A percentile compares a stretch with the other conserved stretches of the same genome.
Conservation (phyloP, 2,113 vertebrate species). For the Eidolon helvum region DNA sequence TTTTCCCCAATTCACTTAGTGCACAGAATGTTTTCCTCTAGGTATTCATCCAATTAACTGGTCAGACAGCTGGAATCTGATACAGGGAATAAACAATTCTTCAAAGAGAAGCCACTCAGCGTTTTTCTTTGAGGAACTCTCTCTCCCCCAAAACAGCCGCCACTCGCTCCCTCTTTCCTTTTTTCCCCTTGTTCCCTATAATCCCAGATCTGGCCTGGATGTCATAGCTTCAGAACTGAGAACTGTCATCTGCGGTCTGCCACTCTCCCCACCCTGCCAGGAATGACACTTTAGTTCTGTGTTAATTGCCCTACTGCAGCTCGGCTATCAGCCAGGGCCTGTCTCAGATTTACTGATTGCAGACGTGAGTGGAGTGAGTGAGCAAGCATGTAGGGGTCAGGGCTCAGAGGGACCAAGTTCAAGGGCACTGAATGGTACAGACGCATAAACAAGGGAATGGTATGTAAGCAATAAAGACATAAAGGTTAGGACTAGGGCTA, state of each 20-base stretch:
- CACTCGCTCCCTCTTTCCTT: not conserved
- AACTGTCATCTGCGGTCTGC: conserved; percentile 77
- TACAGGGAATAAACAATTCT: conserved; percentile 55
- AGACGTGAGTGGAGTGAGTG: conserved; percentile 71
- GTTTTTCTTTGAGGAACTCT: conserved; percentile 68
- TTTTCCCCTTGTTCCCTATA: conserved; percentile 59
- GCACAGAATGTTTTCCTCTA: conserved; percentile 52
- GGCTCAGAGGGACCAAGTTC: conserved; percentile 84
- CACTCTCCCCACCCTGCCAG: conserved; percentile 63
- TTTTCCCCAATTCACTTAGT: conserved; percentile 11
- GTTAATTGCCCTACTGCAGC: conserved; percentile 81
- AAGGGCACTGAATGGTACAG: conserved; percentile 86
- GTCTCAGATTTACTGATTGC: conserved; percentile 79
- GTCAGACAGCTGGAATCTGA: conserved; percentile 67
- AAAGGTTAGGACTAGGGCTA: conserved; percentile 85
- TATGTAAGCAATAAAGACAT: conserved; percentile 88
- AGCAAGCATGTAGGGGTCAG: conserved; percentile 72
- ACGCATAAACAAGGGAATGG: conserved; percentile 87
- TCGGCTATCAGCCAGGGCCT: conserved; percentile 77
- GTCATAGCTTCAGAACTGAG: conserved; percentile 68
- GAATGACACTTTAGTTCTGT: conserved; percentile 75
- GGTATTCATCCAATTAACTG: conserved; percentile 73
- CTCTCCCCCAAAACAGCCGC: not conserved
- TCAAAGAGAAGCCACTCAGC: conserved; percentile 57
- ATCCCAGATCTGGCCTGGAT: conserved; percentile 73